phyloP scores from a whole-genome alignment of 2,113 vertebrate species.

The Centrocercus urophasianus region DNA sequence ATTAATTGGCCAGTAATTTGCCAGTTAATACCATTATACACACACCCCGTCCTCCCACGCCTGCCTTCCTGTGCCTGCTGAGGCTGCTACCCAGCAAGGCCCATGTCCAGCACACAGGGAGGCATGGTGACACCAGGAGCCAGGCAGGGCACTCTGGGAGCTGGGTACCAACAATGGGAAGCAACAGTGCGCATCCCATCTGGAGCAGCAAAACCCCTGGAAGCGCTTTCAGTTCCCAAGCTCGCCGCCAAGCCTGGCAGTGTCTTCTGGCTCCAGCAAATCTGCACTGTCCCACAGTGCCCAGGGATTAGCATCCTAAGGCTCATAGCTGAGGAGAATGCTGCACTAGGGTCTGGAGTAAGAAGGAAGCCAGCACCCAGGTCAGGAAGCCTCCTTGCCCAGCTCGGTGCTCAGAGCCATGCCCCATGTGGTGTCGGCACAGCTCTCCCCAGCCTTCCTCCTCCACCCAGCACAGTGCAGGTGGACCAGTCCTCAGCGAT shows the following conservation, averaged over 20 bases:
- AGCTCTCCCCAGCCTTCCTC: not conserved
- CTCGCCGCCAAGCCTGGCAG: not conserved
- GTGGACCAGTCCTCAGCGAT: not conserved
- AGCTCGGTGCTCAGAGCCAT: not conserved
- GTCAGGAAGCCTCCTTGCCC: not conserved
- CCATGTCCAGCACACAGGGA: not conserved
- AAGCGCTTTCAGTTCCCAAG: not conserved
- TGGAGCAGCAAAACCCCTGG: not conserved
- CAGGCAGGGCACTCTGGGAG: not conserved
- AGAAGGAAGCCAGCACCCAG: too few relatives aligned
- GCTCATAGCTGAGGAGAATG: not conserved
- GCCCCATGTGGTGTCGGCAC: not conserved
- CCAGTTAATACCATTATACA: conserved; percentile 26
- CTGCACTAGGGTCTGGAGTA: not conserved
- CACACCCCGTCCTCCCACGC: not conserved
- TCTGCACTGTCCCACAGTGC: not conserved
- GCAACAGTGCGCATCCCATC: not conserved
- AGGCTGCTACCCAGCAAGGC: not conserved
- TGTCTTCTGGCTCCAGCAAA: not conserved
- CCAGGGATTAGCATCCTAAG: not conserved
- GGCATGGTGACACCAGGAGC: not conserved
- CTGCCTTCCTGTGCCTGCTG: not conserved
- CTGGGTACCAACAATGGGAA: not conserved
- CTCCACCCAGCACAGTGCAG: too few relatives aligned
- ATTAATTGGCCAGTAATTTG: conserved; percentile 63